phyloP scores from a whole-genome alignment of 35 echinoderm and acorn worm genomes.

The Antedon bifida region DNA sequence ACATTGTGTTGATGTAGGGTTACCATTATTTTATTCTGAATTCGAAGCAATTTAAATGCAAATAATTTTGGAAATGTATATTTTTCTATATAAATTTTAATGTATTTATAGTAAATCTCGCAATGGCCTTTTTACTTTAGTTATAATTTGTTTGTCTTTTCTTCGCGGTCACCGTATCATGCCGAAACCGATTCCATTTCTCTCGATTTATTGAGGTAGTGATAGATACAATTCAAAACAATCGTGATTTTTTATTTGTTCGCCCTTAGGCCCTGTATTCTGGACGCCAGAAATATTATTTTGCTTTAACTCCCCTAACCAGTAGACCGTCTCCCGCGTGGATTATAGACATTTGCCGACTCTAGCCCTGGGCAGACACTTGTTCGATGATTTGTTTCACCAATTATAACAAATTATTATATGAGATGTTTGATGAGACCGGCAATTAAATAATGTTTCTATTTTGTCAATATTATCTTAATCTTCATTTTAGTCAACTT shows the following conservation, averaged over 20 bases:
- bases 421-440: background rate
- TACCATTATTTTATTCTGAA: too few species aligned
- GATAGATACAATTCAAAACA: background rate
- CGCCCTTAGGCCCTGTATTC: background rate
- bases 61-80: too few species aligned
- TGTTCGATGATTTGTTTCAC: background rate
- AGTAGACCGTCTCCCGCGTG: background rate
- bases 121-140: too few species aligned
- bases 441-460: background rate
- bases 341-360: background rate
- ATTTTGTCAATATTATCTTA: background rate
- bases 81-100: too few species aligned
- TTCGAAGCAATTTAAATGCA: too few species aligned
- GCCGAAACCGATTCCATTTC: too few species aligned
- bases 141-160: too few species aligned
- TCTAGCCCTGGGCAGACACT: background rate
- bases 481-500: background rate
- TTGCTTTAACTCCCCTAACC: background rate
- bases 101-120: too few species aligned
- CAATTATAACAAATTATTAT: slow-evolving; percentile 1
- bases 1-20: too few species aligned
- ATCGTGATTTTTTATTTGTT: background rate
- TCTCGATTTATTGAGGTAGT: background rate
- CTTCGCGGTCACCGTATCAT: too few species aligned
- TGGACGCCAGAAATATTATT: background rate